Evolutionary conservation across 2,888 invertebrate genomes (phyloP).

Genomic region (Mechanitis messenoides): DNA sequence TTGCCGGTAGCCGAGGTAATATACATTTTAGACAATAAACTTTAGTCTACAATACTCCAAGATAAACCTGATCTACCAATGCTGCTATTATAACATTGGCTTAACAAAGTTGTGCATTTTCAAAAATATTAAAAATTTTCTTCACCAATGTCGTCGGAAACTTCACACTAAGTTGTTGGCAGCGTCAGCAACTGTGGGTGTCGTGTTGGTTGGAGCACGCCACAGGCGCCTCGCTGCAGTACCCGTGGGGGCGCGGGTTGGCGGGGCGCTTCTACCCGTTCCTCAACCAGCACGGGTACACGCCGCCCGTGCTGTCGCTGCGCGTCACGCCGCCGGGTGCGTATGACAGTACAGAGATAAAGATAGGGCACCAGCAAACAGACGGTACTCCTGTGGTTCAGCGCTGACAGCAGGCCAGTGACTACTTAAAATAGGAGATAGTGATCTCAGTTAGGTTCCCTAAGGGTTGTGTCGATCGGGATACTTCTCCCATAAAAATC

Average conservation of each 20-base stretch:
- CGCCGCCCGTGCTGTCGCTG: slow-evolving; percentile 77
- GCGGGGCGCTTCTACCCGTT: slow-evolving; percentile 78
- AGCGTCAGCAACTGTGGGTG: slow-evolving; percentile 84
- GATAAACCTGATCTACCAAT: too few species aligned
- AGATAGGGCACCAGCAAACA: too few species aligned
- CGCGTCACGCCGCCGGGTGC: slow-evolving; percentile 57
- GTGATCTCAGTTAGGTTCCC: too few species aligned
- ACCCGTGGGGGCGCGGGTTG: slow-evolving; percentile 77
- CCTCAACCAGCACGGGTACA: slow-evolving; percentile 63
- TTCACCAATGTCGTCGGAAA: not conserved
- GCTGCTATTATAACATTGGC: too few species aligned
- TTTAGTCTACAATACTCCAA: too few species aligned
- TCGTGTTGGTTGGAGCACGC: slow-evolving; percentile 85
- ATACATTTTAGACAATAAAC: not conserved
- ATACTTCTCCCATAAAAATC: too few species aligned
- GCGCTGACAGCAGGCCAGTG: too few species aligned
- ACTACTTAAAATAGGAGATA: too few species aligned
- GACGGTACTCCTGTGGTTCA: too few species aligned
- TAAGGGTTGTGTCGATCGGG: not conserved
- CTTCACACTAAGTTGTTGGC: not conserved
- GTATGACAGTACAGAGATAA: not conserved
- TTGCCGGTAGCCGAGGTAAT: slow-evolving; percentile 40
- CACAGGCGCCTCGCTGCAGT: slow-evolving; percentile 51
- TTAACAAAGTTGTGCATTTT: too few species aligned
- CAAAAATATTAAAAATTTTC: slow-evolving; percentile 7